phyloP scores from a whole-genome alignment of 2,888 invertebrate species.

The Zelleria hepariella region DNA sequence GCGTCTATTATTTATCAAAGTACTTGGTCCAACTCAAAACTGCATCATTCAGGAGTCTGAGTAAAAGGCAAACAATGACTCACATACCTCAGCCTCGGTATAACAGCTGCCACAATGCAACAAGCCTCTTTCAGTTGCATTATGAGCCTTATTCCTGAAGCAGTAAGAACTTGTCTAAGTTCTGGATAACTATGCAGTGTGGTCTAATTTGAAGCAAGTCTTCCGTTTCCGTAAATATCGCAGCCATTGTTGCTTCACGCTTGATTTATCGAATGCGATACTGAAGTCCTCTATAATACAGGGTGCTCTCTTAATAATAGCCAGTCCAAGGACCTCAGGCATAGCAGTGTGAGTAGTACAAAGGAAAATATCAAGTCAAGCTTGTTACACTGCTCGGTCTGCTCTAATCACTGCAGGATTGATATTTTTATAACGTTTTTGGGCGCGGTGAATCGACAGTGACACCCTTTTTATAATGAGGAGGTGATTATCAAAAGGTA shows the following conservation, averaged over 20 bases:
- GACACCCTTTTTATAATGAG: too few relatives aligned
- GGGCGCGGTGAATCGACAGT: too few relatives aligned
- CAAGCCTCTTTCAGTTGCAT: background rate
- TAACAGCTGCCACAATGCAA: background rate
- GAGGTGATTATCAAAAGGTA: too few relatives aligned
- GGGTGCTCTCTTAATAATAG: too few relatives aligned
- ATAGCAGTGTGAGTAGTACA: too few relatives aligned
- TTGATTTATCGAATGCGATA: background rate
- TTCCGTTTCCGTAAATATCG: background rate
- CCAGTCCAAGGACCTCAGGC: too few relatives aligned
- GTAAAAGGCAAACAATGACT: background rate
- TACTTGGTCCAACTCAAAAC: background rate
- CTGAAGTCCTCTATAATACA: background rate
- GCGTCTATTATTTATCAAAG: too few relatives aligned
- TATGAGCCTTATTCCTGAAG: background rate
- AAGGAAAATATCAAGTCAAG: too few relatives aligned
- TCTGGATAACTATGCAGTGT: background rate
- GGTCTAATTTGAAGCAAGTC: background rate
- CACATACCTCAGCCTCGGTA: too few relatives aligned
- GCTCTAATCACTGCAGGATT: too few relatives aligned
- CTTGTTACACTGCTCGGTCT: too few relatives aligned
- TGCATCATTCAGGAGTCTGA: background rate
- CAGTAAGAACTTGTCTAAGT: background rate
- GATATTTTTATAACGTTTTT: too few relatives aligned
- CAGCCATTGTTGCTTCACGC: background rate